These are phyloP conservation scores for Andrena dorsata DNA, from an alignment of 2,888 invertebrate species.

Conservation along the genomic window DNA sequence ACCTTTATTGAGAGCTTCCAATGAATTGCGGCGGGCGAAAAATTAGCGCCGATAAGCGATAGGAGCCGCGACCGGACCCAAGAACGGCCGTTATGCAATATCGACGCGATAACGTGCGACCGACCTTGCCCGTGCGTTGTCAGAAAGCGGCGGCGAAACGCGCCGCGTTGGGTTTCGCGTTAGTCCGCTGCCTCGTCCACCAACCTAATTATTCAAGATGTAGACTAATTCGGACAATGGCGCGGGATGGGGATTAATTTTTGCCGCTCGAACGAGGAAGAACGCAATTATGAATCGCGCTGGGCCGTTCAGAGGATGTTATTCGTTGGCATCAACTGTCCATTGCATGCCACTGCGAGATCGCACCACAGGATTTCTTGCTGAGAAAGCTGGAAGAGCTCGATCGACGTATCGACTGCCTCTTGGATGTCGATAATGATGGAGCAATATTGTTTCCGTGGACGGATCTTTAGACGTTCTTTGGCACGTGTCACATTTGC, in stretches of 20 bases:
- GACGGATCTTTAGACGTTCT: not conserved
- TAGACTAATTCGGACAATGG: slow-evolving; percentile 50
- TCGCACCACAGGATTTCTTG: slow-evolving; percentile 1
- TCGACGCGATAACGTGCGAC: slow-evolving; percentile 41
- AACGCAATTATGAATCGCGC: slow-evolving; percentile 53
- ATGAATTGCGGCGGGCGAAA: slow-evolving; percentile 10
- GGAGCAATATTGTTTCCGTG: not conserved
- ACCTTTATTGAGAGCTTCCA: slow-evolving; percentile 2
- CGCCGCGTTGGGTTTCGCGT: slow-evolving; percentile 49
- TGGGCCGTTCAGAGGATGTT: slow-evolving; percentile 24
- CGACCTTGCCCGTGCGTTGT: slow-evolving; percentile 51
- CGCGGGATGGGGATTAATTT: slow-evolving; percentile 48
- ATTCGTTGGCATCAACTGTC: slow-evolving; percentile 14
- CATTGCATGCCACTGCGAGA: not conserved
- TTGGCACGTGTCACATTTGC: not conserved
- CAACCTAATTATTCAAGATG: slow-evolving; percentile 61
- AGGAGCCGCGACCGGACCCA: slow-evolving; percentile 4
- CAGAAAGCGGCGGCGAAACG: slow-evolving; percentile 46
- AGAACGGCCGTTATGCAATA: slow-evolving; percentile 43
- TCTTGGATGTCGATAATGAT: not conserved
- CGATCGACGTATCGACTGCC: not conserved
- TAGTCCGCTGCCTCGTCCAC: slow-evolving; percentile 31
- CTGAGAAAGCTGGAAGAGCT: not conserved
- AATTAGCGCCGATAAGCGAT: slow-evolving; percentile 19
- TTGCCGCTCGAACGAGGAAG: slow-evolving; percentile 53